These are phyloP conservation scores for Eulithis testata DNA, from an alignment of 2,888 invertebrate species.

Conservation along the genomic window DNA sequence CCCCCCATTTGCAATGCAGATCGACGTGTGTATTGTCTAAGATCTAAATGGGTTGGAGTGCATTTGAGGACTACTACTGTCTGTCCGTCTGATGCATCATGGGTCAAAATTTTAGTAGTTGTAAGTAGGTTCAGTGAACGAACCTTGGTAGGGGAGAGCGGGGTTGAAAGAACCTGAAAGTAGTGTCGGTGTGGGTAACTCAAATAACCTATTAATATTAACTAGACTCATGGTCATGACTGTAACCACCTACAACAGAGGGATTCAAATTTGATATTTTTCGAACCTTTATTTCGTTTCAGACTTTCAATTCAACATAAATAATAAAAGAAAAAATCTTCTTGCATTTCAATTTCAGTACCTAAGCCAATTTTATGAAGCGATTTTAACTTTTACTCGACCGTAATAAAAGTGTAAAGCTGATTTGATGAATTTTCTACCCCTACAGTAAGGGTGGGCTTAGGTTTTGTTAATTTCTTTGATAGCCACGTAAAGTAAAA, in stretches of 20 bases:
- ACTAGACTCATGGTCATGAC: too few relatives aligned
- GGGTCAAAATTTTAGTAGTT: too few relatives aligned
- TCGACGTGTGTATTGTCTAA: constrained; percentile 20
- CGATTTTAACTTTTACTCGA: constrained; percentile 21
- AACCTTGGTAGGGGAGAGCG: too few relatives aligned
- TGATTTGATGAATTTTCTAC: constrained; percentile 15
- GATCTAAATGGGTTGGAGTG: constrained; percentile 22
- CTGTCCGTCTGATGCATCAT: constrained; percentile 11
- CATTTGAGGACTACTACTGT: constrained; percentile 10
- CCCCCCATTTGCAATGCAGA: constrained; percentile 25
- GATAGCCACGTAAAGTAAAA: not conserved
- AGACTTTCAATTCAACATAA: not conserved
- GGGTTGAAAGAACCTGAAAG: too few relatives aligned
- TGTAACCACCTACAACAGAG: too few relatives aligned
- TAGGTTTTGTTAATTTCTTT: constrained; percentile 20
- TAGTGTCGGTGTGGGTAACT: too few relatives aligned
- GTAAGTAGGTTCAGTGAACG: too few relatives aligned
- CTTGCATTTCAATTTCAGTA: constrained; percentile 7
- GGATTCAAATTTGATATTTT: too few relatives aligned
- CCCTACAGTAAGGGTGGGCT: constrained; percentile 1
- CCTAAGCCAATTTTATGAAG: constrained; percentile 9
- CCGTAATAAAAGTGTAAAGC: constrained; percentile 13
- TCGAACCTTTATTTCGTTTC: too few relatives aligned
- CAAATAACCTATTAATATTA: too few relatives aligned
- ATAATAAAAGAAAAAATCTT: constrained; percentile 8